Evolutionary conservation across 37 sponge, comb jelly and placozoan genomes (phyloP).

Genomic region (Chondrosia reniformis): DNA sequence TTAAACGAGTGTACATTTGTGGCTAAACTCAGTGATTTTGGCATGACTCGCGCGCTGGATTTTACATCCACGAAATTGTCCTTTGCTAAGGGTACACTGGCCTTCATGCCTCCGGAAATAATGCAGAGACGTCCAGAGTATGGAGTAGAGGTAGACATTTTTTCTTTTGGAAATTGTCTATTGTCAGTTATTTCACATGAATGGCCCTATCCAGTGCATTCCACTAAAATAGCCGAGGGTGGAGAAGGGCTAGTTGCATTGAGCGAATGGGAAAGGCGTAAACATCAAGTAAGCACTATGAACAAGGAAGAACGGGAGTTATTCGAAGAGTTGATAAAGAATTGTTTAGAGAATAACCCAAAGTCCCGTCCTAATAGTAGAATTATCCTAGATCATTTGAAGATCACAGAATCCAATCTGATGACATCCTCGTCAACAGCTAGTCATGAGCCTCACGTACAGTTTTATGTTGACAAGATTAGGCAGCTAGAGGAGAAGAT

Average conservation of each 20-base stretch:
- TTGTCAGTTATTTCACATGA: conserved; percentile 32
- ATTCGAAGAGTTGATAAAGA: conserved; percentile 3
- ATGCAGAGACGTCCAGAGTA: neutral
- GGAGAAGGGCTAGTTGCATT: conserved; percentile 1
- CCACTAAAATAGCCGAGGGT: neutral
- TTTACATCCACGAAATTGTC: conserved; percentile 8
- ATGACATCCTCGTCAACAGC: too few species aligned
- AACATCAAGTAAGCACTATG: conserved; percentile 14
- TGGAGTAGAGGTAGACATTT: conserved; percentile 32
- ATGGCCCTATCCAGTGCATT: conserved; percentile 25
- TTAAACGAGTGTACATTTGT: conserved; percentile 20
- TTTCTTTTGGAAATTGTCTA: conserved; percentile 48
- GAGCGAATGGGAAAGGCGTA: conserved; percentile 40
- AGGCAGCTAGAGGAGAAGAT: too few species aligned
- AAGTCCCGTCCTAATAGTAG: conserved; percentile 19
- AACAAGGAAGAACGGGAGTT: neutral
- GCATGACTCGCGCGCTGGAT: conserved; percentile 37
- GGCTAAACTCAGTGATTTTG: conserved; percentile 65
- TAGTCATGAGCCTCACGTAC: too few species aligned
- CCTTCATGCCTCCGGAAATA: conserved; percentile 34
- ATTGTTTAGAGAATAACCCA: conserved; percentile 28
- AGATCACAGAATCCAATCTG: too few species aligned
- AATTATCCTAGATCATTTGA: too few species aligned
- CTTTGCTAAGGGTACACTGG: neutral
- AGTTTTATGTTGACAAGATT: too few species aligned